Base-by-base conservation (phyloP, 2,797 vertebrate genomes). In the Sebastes nivosus region DNA sequence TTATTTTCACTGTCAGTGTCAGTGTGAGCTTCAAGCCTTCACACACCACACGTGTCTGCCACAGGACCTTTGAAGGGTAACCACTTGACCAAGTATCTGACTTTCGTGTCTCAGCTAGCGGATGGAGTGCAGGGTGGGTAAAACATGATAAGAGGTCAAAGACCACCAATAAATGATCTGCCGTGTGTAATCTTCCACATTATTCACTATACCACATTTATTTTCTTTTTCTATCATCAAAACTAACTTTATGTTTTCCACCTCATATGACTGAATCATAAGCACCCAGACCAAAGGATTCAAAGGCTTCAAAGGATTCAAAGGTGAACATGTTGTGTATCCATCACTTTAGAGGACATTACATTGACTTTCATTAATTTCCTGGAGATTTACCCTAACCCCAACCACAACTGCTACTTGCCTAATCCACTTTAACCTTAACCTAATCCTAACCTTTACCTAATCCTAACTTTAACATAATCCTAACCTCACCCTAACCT, bases 31-130 rank as follows among this genome's bases (percentile, higher is more conserved):
- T 68, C n/a, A 34, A 38, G 22, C 4, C 9, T 11, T 3, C 29
- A 25, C 10, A 46, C 25, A 25, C 60, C 72, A 59, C 79, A 67
- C 46, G 60, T 59, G 60, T 14, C 24, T 11, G 52, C 38, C 34
- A 54, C 32, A 64, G 30, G 46, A 67, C 25, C 5, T 57, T 9
- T 16, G 22, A 22, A 32, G 12, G 16, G 10, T 16, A 80, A 75
- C 63, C 13, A 32, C 38, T 55, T 77, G 74, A 77, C 54, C 77
- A 32, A 30, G 13, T n/a, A 4, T 32, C 0, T 18, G 5, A 12
- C 9, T 52, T 3, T 2, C 18, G 2, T 11, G 8, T 63, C 29
- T 61, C 5, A 57, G 6, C 2, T 1, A 0, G 5, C 1, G 6
- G 14, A 34, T 24, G 16, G 6, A 64, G 67, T 16, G 16, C 13